A percentile compares a stretch with the other conserved stretches of the same genome.
Evolutionary conservation across 2,797 vertebrate genomes (phyloP).

Genomic region (Vireo griseus): DNA sequence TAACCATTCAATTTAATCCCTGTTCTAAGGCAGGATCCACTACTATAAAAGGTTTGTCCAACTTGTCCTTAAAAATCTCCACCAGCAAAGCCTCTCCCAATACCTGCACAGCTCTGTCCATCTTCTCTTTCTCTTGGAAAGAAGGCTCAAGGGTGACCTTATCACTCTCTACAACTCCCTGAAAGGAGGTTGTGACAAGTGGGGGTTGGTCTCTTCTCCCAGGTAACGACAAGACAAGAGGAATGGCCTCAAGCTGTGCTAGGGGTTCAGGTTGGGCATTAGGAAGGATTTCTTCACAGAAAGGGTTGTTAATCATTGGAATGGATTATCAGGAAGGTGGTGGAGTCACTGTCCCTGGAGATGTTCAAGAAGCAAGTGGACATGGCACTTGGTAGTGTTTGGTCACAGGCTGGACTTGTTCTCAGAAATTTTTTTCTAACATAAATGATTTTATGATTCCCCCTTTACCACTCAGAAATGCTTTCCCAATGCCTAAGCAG

Average conservation of each 20-base stretch:
- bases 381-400: rapidly evolving
- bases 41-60: background rate
- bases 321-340: background rate
- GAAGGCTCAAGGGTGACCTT: background rate
- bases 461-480: background rate
- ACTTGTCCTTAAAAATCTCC: background rate
- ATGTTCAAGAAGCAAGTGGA: background rate
- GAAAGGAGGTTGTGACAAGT: background rate
- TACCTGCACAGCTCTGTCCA: background rate
- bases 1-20: background rate
- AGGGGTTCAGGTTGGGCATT: background rate
- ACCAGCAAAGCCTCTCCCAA: background rate
- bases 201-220: too few species aligned
- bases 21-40: background rate
- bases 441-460: background rate
- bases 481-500: background rate
- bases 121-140: background rate
- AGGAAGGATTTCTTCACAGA: background rate
- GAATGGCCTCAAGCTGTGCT: background rate
- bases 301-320: background rate
- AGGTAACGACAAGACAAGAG: background rate
- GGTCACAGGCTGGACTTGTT: background rate
- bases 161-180: background rate
- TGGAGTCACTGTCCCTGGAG: background rate
- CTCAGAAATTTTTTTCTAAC: background rate